Base-by-base conservation (phyloP, 2,888 invertebrate genomes). In the Schizaphis graminum region DNA sequence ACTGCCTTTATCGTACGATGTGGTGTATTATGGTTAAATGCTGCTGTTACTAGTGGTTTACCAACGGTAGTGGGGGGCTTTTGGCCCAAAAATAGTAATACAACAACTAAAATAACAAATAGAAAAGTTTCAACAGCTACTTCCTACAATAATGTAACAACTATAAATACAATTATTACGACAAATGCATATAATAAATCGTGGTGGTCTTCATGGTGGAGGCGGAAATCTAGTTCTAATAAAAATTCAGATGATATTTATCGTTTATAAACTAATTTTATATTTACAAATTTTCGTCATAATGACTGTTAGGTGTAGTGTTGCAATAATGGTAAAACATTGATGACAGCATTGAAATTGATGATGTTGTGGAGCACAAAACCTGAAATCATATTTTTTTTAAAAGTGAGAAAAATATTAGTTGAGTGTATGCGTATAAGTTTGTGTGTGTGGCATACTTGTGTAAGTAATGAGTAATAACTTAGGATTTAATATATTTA, bases 1-100 rank as follows among this genome's bases (percentile, higher is more conserved):
- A 89, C 92, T 1, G 61, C 88, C n/a, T 93, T 93, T 93, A 93
- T 93, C 3, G 92, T 93, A 35, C 92, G 88, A 24, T 93, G 92
- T 44, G 88, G 92, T 77, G 77, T 93, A 5, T 44, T 93, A 44
- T 93, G 92, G 92, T 53, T 93, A 56, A 93, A 89, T 53, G 77
- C 92, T 44, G 77, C 92, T 21, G 77, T 93, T 16, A 47, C 86
- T n/a, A 92, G 35, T 47, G 86, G 91, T 47, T 44, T 93, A n/a
- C 92, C 92, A 10, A 57, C 67, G 24, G 88, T 92, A 16, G 49
- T 26, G 7, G 88, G 77, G 67, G 92, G 92, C 7, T 89, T 93
- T 77, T 93, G 92, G 92, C 44, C 92, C 11, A 93, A 93, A 89
- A 21, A 57, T 44, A 26, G 21, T 57, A n/a, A 44, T 44, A 16